phyloP scores from a whole-genome alignment of 2,797 vertebrate species.

The Pogoniulus pusillus region DNA sequence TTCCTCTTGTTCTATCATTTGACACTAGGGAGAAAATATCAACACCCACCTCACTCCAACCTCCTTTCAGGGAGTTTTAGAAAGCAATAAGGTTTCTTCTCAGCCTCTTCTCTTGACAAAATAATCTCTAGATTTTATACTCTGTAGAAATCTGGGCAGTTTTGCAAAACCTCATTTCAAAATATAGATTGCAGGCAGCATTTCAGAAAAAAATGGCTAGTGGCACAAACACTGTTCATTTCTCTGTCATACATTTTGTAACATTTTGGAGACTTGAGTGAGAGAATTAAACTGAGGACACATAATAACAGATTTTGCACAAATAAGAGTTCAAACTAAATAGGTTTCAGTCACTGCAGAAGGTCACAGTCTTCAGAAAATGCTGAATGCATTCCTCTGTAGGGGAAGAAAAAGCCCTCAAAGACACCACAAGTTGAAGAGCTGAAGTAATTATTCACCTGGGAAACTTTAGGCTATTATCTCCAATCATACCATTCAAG shows the following conservation, averaged over 20 bases:
- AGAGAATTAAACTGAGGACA: neutral
- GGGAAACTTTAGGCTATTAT: conserved; percentile 39
- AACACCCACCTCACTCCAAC: no score
- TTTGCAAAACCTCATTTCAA: neutral
- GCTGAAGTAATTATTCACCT: conserved; percentile 29
- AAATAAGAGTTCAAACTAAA: neutral
- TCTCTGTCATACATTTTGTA: neutral
- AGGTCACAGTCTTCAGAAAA: neutral
- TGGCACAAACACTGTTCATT: neutral
- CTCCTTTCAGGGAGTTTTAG: no score
- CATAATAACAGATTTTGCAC: neutral
- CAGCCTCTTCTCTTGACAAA: no score
- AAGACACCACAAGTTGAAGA: neutral
- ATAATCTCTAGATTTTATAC: neutral
- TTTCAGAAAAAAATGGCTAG: neutral
- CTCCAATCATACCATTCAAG: conserved; percentile 35
- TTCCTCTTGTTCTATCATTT: no score
- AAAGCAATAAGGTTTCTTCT: no score
- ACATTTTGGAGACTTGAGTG: neutral
- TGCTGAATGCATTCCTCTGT: neutral
- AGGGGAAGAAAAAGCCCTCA: neutral
- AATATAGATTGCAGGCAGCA: neutral
- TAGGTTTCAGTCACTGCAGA: neutral
- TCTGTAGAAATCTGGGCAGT: neutral
- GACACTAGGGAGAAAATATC: no score